Percentiles rank a stretch among this genome's conserved stretches.
Conservation (phyloP, 30 jellyfish, hydroid and myxozoan species). For the Morbakka virulenta region DNA sequence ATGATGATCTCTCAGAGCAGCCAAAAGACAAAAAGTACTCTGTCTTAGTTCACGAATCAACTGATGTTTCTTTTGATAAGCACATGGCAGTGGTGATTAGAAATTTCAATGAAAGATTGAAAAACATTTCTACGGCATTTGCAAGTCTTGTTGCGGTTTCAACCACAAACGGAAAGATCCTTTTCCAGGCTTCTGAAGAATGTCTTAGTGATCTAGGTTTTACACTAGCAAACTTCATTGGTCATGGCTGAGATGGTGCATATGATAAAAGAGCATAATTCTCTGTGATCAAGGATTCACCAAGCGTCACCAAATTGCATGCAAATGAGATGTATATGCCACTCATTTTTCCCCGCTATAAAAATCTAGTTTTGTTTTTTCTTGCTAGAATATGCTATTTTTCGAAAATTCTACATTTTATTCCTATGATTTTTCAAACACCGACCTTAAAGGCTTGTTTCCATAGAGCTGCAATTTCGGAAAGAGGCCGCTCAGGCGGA, state of each 20-base stretch:
- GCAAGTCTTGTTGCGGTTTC: slow-evolving; percentile 17
- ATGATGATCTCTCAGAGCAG: slow-evolving; percentile 8
- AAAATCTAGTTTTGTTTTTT: too few species aligned
- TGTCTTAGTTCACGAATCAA: slow-evolving; percentile 22
- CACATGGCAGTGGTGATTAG: slow-evolving; percentile 33
- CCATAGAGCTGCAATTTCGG: too few species aligned
- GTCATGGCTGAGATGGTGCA: background rate
- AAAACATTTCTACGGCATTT: slow-evolving; percentile 25
- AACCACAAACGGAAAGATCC: background rate
- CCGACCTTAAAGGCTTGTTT: too few species aligned
- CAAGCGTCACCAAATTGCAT: too few species aligned
- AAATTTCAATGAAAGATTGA: background rate
- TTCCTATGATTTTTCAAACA: too few species aligned
- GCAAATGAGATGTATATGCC: too few species aligned
- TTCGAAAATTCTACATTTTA: too few species aligned
- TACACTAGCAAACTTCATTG: background rate
- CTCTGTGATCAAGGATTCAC: too few species aligned
- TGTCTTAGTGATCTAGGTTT: too few species aligned
- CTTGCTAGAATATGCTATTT: too few species aligned
- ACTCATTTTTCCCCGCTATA: too few species aligned
- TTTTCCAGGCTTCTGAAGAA: background rate
- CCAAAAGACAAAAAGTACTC: slow-evolving; percentile 29
- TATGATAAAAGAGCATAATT: slow-evolving; percentile 1
- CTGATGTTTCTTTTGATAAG: slow-evolving; percentile 24
- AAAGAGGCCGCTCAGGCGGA: too few species aligned